Evolutionary conservation across 2,888 invertebrate species (phyloP).

Genomic region (Zeuzera pyrina): DNA sequence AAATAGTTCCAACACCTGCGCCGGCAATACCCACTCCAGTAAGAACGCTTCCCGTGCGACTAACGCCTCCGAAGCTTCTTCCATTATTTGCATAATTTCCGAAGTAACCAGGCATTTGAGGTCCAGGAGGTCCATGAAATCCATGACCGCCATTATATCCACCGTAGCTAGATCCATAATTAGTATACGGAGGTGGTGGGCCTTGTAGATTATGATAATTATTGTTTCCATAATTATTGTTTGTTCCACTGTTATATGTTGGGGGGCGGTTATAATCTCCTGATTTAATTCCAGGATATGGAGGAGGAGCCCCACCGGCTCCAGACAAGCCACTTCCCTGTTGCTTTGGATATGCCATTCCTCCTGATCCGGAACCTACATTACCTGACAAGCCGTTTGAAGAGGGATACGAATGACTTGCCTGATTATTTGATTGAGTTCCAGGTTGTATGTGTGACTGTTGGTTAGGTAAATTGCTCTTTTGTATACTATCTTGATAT

Average conservation of each 20-base stretch:
- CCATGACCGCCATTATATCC: constrained; percentile 25
- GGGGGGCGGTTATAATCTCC: constrained; percentile 1
- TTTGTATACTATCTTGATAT: constrained; percentile 48
- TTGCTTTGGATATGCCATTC: constrained; percentile 25
- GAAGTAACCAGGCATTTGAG: constrained; percentile 56
- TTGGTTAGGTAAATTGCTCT: constrained; percentile 37
- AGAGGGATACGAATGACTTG: constrained; percentile 40
- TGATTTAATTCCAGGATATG: constrained; percentile 29
- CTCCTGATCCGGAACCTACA: constrained; percentile 7
- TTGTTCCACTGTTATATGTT: constrained; percentile 11
- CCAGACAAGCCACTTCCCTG: constrained; percentile 32
- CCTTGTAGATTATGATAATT: constrained; percentile 43
- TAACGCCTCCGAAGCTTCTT: constrained; percentile 41
- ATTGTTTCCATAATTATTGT: constrained; percentile 33
- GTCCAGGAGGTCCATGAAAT: constrained; percentile 26
- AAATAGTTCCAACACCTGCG: constrained; percentile 59
- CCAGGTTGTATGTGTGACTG: constrained; percentile 19
- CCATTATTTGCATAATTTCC: constrained; percentile 43
- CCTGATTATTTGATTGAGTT: constrained; percentile 23
- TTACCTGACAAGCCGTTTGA: constrained; percentile 20
- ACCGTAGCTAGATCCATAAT: constrained; percentile 22
- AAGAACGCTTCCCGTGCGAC: constrained; percentile 44
- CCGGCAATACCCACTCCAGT: constrained; percentile 61
- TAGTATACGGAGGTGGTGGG: constrained; percentile 45
- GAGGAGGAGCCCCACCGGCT: constrained; percentile 36